phyloP scores from a whole-genome alignment of 2,113 vertebrate genomes.

The Cryptotis parvus region DNA sequence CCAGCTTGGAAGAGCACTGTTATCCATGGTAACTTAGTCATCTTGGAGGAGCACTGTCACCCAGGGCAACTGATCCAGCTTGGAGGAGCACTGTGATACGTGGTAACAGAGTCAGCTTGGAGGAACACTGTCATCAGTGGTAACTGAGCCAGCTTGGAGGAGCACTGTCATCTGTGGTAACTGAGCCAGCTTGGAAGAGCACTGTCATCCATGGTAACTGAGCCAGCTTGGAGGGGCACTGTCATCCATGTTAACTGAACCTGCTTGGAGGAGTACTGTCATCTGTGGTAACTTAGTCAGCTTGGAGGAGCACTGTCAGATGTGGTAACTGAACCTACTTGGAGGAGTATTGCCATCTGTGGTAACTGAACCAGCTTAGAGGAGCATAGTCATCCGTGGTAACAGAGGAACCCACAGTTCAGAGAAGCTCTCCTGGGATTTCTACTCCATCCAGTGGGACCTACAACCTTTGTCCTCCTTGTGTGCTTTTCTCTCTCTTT shows the following conservation, averaged over 20 bases:
- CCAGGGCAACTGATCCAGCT: not conserved
- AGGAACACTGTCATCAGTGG: too few species aligned
- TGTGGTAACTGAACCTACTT: not conserved
- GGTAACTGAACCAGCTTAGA: too few species aligned
- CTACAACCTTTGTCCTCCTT: not conserved
- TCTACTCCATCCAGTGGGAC: not conserved
- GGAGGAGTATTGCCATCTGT: too few species aligned
- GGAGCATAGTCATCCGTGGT: not conserved
- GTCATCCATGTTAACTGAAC: not conserved
- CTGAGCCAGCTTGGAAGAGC: too few species aligned
- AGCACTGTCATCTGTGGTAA: not conserved
- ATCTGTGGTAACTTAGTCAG: not conserved
- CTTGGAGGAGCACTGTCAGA: not conserved
- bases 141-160: not conserved
- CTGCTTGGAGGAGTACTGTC: too few species aligned
- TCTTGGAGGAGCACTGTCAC: too few species aligned
- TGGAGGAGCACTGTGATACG: not conserved
- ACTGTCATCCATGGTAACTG: too few species aligned
- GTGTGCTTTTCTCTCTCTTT: not conserved
- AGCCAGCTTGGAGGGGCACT: not conserved
- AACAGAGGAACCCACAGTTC: not conserved
- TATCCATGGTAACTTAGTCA: not conserved
- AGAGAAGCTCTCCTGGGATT: not conserved
- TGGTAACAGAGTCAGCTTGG: not conserved
- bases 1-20: not conserved